Evolutionary conservation across 2,888 invertebrate species (phyloP).

Genomic region (Latheticus oryzae): DNA sequence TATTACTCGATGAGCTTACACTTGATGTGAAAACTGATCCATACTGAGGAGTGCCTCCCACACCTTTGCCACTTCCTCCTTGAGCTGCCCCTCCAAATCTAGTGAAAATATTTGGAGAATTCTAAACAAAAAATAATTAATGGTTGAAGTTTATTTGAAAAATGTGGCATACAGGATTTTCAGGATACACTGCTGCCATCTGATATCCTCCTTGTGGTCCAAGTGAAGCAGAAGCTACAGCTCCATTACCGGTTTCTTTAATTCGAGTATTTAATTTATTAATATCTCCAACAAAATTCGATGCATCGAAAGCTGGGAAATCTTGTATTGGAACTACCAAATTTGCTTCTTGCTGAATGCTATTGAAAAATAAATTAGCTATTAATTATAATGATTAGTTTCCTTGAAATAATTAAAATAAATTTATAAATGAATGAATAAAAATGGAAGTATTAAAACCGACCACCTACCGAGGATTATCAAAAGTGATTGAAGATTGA

Average conservation of each 20-base stretch:
- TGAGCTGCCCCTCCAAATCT: constrained; percentile 57
- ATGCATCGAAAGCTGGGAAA: no score
- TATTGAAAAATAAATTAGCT: constrained; percentile 5
- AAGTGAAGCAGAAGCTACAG: constrained; percentile 69
- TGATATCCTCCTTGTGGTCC: constrained; percentile 71
- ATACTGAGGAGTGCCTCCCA: constrained; percentile 57
- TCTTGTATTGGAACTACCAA: no score
- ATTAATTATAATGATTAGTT: constrained; percentile 23
- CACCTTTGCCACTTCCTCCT: constrained; percentile 53
- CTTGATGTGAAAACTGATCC: constrained; percentile 77
- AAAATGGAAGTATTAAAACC: constrained; percentile 21
- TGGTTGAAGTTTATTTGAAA: no score
- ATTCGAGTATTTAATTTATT: no score
- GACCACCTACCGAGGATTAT: constrained; percentile 42
- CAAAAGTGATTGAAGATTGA: constrained; percentile 53
- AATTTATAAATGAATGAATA: constrained; percentile 3
- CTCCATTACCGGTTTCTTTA: constrained; percentile 57
- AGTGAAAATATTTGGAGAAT: constrained; percentile 67
- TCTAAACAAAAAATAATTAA: no score
- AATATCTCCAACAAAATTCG: no score
- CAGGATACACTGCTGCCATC: constrained; percentile 71
- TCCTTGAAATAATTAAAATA: no score
- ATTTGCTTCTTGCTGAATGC: constrained; percentile 31
- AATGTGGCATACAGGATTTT: constrained; percentile 69
- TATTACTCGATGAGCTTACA: constrained; percentile 69